These are phyloP conservation scores for Hypomecis punctinalis DNA, from an alignment of 2,888 invertebrate genomes.

Conservation along the genomic window DNA sequence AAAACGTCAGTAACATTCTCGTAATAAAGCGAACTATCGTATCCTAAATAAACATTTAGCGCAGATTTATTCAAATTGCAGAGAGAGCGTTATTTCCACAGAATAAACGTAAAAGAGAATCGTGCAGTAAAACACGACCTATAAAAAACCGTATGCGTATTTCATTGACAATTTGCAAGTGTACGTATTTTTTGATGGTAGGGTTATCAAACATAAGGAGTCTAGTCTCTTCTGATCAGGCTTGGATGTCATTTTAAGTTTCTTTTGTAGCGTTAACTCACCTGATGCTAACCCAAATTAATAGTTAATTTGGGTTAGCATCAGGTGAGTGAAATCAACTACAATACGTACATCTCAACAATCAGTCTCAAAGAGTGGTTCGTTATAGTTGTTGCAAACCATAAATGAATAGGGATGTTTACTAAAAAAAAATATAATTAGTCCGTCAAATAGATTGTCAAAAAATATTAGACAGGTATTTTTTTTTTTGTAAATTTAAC, in stretches of 20 bases:
- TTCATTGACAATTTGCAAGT: constrained; percentile 43
- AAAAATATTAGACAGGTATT: no score
- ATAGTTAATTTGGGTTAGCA: no score
- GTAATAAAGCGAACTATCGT: constrained; percentile 19
- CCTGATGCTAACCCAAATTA: no score
- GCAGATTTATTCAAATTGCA: constrained; percentile 32
- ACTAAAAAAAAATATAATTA: no score
- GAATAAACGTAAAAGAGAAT: constrained; percentile 29
- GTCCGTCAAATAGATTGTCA: no score
- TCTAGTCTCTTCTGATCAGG: background rate
- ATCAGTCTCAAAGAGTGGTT: no score
- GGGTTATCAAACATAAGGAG: constrained; percentile 3
- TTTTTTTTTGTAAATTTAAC: no score
- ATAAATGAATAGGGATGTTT: no score
- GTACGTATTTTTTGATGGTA: constrained; percentile 16
- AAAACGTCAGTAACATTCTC: constrained; percentile 9
- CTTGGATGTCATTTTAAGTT: background rate
- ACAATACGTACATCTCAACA: no score
- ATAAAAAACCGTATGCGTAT: constrained; percentile 36
- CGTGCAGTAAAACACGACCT: constrained; percentile 28
- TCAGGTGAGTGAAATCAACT: no score
- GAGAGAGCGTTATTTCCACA: constrained; percentile 23
- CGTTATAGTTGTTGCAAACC: no score
- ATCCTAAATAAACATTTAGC: constrained; percentile 29
- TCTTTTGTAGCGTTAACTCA: no score